phyloP scores from a whole-genome alignment of 2,113 vertebrate genomes.

The Chrysochloris asiatica region DNA sequence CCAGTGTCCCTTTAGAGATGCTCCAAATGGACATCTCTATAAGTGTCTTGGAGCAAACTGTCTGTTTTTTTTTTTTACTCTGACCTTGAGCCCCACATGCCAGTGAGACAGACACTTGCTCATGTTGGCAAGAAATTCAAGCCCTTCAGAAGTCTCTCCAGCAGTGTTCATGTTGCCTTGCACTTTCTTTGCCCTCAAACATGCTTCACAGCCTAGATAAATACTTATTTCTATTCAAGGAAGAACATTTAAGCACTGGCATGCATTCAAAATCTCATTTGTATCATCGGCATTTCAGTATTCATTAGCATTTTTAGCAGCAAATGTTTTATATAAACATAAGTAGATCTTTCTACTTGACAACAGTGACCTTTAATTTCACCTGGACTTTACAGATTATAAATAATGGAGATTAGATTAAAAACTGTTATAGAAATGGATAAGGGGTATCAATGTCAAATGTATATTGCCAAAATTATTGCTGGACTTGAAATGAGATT shows the following conservation, averaged over 20 bases:
- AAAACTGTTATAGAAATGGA: slow-evolving; percentile 23
- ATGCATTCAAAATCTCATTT: neutral
- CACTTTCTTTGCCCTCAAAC: neutral
- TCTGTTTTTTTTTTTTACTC: neutral
- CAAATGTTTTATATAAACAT: slow-evolving; percentile 44
- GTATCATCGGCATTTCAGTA: slow-evolving; percentile 17
- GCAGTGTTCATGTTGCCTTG: neutral
- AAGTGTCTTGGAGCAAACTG: neutral
- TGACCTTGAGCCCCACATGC: neutral
- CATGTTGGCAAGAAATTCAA: neutral
- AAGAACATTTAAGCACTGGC: neutral
- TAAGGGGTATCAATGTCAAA: slow-evolving; percentile 24
- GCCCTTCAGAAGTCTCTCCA: neutral
- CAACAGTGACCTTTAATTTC: slow-evolving; percentile 58
- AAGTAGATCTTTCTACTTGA: slow-evolving; percentile 53
- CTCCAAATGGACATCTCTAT: neutral
- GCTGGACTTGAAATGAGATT: slow-evolving; percentile 7
- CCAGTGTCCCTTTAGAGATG: neutral
- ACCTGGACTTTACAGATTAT: slow-evolving; percentile 39
- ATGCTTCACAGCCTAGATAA: neutral
- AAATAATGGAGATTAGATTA: slow-evolving; percentile 44
- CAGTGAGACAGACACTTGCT: neutral
- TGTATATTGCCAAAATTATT: neutral
- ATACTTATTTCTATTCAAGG: neutral
- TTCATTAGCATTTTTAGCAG: slow-evolving; percentile 51